Conservation (phyloP, 2,797 vertebrate genomes). For the Nothura maculosa region DNA sequence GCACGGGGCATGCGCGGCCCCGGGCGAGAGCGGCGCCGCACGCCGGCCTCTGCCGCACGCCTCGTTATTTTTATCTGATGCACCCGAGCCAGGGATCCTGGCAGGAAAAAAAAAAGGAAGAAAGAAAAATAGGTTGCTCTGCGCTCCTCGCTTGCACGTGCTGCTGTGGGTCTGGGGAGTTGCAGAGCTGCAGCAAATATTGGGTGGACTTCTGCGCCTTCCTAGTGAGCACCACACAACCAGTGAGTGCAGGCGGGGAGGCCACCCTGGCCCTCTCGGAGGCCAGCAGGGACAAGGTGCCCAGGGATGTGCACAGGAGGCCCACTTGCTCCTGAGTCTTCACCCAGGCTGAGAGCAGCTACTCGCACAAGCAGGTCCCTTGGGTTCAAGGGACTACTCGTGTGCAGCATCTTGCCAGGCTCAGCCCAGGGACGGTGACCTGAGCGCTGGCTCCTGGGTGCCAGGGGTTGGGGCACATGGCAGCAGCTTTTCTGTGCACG, state of each 20-base stretch:
- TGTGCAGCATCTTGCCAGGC: background rate
- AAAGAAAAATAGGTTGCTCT: background rate
- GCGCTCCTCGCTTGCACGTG: background rate
- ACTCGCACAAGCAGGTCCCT: background rate
- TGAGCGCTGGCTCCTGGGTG: background rate
- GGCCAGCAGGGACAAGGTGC: rapidly evolving
- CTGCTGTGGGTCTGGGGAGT: background rate
- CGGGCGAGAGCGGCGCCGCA: slow-evolving; percentile 83
- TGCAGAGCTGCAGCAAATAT: background rate
- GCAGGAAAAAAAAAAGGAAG: background rate
- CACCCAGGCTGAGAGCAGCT: background rate
- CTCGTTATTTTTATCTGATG: slow-evolving; percentile 93
- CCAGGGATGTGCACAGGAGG: background rate
- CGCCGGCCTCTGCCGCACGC: slow-evolving; percentile 87
- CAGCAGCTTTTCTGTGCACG: background rate
- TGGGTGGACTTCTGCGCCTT: background rate
- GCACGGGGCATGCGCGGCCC: slow-evolving; percentile 81
- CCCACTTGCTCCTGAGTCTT: background rate
- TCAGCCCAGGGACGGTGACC: background rate
- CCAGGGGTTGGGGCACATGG: background rate
- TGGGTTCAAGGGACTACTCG: background rate
- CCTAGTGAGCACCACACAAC: slow-evolving; percentile 5
- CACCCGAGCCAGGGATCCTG: slow-evolving; percentile 77
- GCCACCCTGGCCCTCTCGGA: background rate
- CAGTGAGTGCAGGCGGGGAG: background rate